Conservation (phyloP, 2,888 invertebrate species). For the Desoria tigrina region DNA sequence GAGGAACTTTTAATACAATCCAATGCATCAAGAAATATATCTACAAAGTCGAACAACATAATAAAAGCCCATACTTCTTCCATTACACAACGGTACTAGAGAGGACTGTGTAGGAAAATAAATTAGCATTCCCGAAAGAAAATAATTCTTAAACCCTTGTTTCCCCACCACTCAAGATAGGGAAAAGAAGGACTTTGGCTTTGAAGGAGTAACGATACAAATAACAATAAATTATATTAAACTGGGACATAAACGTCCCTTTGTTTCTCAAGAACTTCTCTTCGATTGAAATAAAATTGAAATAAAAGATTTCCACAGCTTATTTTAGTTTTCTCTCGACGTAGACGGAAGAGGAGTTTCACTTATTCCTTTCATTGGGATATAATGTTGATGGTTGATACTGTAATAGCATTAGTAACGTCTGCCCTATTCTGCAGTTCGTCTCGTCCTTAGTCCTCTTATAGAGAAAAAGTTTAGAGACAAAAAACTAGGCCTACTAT, state of each 20-base stretch:
- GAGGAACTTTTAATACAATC: too few species aligned
- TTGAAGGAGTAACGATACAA: constrained; percentile 19
- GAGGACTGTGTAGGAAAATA: not conserved
- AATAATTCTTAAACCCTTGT: not conserved
- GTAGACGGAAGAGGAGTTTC: not conserved
- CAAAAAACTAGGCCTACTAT: constrained; percentile 21
- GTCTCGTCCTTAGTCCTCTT: not conserved
- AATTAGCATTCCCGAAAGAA: constrained; percentile 3
- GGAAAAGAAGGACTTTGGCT: not conserved
- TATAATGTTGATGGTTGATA: too few species aligned
- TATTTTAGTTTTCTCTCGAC: not conserved
- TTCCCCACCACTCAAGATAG: not conserved
- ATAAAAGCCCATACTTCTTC: too few species aligned
- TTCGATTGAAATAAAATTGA: constrained; percentile 33
- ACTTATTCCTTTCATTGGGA: constrained; percentile 1
- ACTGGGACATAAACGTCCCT: constrained; percentile 29
- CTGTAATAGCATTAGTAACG: too few species aligned
- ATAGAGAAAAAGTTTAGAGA: constrained; percentile 8
- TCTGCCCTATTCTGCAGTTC: not conserved
- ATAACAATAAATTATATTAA: constrained; percentile 32
- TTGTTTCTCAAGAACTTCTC: constrained; percentile 27
- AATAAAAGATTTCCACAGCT: constrained; percentile 18
- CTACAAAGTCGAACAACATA: too few species aligned
- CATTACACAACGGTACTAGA: too few species aligned
- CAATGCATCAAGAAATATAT: too few species aligned